phyloP scores from a whole-genome alignment of 2,797 vertebrate genomes.

The Gymnopithys bicolor region DNA sequence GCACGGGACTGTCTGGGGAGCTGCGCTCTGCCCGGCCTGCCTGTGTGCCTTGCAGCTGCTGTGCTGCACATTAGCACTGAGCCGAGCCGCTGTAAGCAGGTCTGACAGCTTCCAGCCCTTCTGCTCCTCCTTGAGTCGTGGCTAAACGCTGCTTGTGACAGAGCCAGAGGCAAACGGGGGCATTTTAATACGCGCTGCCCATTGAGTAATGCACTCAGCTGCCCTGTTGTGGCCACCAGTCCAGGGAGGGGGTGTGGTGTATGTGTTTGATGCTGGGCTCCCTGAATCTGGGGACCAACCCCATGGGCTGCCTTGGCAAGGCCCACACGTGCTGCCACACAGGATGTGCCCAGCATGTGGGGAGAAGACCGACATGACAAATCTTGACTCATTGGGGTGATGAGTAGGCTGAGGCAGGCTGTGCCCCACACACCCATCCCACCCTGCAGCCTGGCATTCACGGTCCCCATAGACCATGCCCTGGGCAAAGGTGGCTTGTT shows the following conservation, averaged over 20 bases:
- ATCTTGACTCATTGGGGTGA: background rate
- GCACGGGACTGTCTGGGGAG: background rate
- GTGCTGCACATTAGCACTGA: background rate
- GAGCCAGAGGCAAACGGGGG: background rate
- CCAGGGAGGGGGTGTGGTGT: background rate
- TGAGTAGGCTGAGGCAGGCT: background rate
- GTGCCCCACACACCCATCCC: background rate
- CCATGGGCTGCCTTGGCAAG: background rate
- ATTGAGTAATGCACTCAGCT: background rate
- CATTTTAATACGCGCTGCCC: background rate
- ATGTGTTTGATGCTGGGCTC: background rate
- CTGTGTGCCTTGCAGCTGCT: background rate
- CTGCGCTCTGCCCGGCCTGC: background rate
- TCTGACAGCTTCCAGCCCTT: slow-evolving; percentile 39
- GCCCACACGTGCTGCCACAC: fast-evolving
- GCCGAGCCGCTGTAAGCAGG: background rate
- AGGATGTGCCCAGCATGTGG: fast-evolving
- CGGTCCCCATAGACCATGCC: fast-evolving
- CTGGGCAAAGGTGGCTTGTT: background rate
- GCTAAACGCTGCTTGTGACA: background rate
- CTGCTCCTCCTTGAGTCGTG: background rate
- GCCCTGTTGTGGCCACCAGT: background rate
- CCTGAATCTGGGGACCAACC: background rate
- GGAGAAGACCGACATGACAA: background rate
- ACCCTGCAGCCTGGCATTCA: background rate